Conservation (phyloP, 2,888 invertebrate genomes). For the Lycia hirtaria region DNA sequence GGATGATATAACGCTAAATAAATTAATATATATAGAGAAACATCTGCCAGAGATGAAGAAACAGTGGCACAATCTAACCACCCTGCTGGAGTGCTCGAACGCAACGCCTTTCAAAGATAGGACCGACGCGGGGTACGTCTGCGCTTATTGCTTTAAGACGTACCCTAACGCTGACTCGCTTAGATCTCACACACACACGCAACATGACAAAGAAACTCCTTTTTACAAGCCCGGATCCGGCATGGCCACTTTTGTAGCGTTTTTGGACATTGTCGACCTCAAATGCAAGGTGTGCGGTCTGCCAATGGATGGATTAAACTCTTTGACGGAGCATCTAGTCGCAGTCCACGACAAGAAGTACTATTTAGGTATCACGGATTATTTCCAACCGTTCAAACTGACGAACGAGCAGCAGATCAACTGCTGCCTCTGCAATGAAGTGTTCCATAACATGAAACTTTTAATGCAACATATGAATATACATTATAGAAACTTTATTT, state of each 20-base stretch:
- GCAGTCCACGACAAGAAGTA: conserved; percentile 69
- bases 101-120: conserved; percentile 69
- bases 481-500: conserved; percentile 77
- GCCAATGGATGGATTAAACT: conserved; percentile 59
- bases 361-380: conserved; percentile 69
- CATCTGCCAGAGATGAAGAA: conserved; percentile 62
- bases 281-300: conserved; percentile 71
- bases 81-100: conserved; percentile 72
- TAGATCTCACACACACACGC: conserved; percentile 61
- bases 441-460: conserved; percentile 75
- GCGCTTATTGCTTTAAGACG: conserved; percentile 76
- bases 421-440: conserved; percentile 72
- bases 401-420: conserved; percentile 68
- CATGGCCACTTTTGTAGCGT: conserved; percentile 73
- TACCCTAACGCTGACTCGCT: conserved; percentile 63
- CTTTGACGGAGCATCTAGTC: conserved; percentile 67
- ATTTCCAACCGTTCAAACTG: conserved; percentile 70
- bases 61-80: conserved; percentile 77
- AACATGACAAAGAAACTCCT: conserved; percentile 70
- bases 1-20: conserved; percentile 52
- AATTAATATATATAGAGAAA: conserved; percentile 49
- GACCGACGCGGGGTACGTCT: conserved; percentile 76
- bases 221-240: conserved; percentile 73
- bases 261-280: conserved; percentile 73
- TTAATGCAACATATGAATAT: conserved; percentile 79